These are phyloP conservation scores for Tenthredo distinguenda DNA, from an alignment of 2,888 invertebrate genomes.

Conservation along the genomic window DNA sequence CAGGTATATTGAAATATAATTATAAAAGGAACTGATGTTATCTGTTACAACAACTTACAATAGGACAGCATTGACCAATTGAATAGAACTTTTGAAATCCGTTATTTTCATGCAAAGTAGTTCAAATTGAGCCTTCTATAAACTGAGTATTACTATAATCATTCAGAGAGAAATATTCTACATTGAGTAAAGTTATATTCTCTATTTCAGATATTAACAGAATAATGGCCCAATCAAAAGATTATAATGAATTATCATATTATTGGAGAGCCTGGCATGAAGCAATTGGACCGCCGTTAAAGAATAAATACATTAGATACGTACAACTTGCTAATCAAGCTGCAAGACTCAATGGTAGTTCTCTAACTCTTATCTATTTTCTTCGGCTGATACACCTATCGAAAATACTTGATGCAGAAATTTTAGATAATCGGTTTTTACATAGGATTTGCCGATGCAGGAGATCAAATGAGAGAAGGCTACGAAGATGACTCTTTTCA, in stretches of 20 bases:
- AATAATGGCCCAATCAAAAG: slow-evolving; percentile 86
- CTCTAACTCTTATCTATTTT: background rate
- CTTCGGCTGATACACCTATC: slow-evolving; percentile 3
- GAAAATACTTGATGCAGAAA: slow-evolving; percentile 27
- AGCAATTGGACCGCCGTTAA: slow-evolving; percentile 87
- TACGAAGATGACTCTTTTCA: slow-evolving; percentile 88
- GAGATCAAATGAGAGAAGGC: slow-evolving; percentile 88
- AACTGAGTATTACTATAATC: background rate
- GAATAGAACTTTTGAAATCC: background rate
- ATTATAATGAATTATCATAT: slow-evolving; percentile 87
- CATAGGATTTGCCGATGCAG: slow-evolving; percentile 88
- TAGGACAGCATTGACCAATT: background rate
- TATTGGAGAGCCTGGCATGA: slow-evolving; percentile 92
- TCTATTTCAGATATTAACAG: slow-evolving; percentile 76
- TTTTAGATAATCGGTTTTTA: slow-evolving; percentile 36
- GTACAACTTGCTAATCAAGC: slow-evolving; percentile 90
- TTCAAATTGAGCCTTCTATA: background rate
- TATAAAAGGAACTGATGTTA: background rate
- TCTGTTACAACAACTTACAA: background rate
- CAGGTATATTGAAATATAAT: slow-evolving; percentile 69
- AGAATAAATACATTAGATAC: slow-evolving; percentile 88
- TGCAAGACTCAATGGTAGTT: slow-evolving; percentile 85
- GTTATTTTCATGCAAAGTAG: background rate
- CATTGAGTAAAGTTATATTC: slow-evolving; percentile 2
- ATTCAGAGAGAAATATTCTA: slow-evolving; percentile 31